These are phyloP conservation scores for Rhinophrynus dorsalis DNA, from an alignment of 2,797 vertebrate genomes.

Conservation along the genomic window DNA sequence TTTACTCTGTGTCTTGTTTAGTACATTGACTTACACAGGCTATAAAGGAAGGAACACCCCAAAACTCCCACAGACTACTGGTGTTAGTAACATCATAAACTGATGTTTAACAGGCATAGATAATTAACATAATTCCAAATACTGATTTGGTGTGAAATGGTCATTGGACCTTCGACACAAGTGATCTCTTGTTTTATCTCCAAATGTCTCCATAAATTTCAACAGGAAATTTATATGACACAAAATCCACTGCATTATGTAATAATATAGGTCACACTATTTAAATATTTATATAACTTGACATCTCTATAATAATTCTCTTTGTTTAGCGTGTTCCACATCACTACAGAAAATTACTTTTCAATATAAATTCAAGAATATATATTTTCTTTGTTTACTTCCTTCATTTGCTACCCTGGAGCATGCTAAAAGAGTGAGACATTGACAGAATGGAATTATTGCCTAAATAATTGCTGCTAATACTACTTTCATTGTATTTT, in stretches of 20 bases:
- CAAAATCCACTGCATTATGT: not conserved
- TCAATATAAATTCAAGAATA: constrained; percentile 6
- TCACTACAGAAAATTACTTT: not conserved
- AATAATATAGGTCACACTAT: not conserved
- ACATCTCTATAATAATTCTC: not conserved
- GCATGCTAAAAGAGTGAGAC: not conserved
- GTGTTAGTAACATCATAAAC: no score
- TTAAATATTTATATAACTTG: not conserved
- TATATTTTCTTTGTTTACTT: not conserved
- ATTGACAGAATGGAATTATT: constrained; percentile 1
- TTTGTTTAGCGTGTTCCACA: not conserved
- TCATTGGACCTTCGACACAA: no score
- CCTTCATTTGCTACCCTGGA: not conserved
- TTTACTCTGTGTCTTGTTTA: no score
- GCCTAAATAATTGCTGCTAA: constrained; percentile 13
- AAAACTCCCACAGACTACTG: no score
- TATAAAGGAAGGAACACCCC: no score
- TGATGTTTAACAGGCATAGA: no score
- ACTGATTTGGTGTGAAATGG: no score
- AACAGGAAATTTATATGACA: no score
- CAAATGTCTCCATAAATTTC: no score
- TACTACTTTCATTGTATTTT: not conserved
- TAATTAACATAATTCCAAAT: no score
- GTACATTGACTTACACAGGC: no score
- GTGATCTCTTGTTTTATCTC: no score